Base-by-base conservation (phyloP, 1,140 invertebrate genomes). In the Nasonia giraulti region DNA sequence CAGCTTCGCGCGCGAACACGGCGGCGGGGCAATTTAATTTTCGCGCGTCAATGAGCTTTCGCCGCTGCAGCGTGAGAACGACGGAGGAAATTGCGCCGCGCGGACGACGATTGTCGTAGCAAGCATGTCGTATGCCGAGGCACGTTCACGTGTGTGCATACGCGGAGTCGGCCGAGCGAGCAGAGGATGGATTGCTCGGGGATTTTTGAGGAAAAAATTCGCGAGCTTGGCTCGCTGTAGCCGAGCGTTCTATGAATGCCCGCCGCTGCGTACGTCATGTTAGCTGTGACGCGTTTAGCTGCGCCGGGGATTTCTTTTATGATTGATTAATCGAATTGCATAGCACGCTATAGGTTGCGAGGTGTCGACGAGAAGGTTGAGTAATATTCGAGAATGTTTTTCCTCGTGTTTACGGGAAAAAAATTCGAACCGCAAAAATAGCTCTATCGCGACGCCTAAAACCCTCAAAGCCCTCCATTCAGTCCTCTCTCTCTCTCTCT, bases 81-180 rank as follows among this genome's bases (percentile, higher is more conserved):
- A 10, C 37, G 80, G 37, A 77, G 81, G 27, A 69, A 83, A 77
- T 77, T 66, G 55, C 37, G 4, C 17, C 23, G 23, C 85, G 23
- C 83, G 85, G 27, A 79, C 55, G 55, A 62, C 86, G 85, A 89
- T 88, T 85, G 81, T 73, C 82, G 82, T 88, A 88, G 86, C 87
- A 88, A 87, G 88, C 87, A 88, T 85, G 87, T 89, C 88, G 87
- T 87, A 87, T 88, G 87, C 87, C 83, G 86, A 88, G 86, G 87
- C 88, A 89, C 88, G 88, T 89, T 86, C 87, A 47, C 79, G 17
- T 66, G 78, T 27, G 33, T n/a, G 40, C 40, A 11, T 81, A 81
- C 71, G 79, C 55, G 4, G 3, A 62, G 71, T 44, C 68, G 66
- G 71, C 68, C 12, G 44, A 69, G 50, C 40, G 62, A 37, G 20